These are phyloP conservation scores for Scleropages formosus DNA, from an alignment of 2,797 vertebrate species.

Conservation along the genomic window DNA sequence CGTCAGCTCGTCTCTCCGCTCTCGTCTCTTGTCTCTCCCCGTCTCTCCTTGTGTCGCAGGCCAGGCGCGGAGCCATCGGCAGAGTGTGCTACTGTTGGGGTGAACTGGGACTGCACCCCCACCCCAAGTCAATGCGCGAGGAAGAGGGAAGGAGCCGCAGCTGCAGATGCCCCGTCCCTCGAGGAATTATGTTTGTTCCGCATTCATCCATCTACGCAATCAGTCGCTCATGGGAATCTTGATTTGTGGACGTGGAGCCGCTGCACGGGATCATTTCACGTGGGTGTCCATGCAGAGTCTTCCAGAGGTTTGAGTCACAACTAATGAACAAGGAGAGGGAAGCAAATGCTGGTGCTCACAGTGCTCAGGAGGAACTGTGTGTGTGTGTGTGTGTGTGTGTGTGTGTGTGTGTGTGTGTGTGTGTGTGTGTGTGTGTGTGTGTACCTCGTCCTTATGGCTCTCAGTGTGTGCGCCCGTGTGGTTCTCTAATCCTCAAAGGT, in stretches of 20 bases:
- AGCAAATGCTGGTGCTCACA: slow-evolving; percentile 7
- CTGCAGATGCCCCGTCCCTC: neutral
- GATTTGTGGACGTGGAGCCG: neutral
- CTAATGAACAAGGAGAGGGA: too few species aligned
- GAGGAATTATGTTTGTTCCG: slow-evolving; percentile 4
- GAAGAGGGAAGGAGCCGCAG: slow-evolving; percentile 15
- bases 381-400: neutral
- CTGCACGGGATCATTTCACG: neutral
- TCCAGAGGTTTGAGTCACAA: neutral
- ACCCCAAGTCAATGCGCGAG: slow-evolving; percentile 1
- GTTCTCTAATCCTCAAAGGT: neutral
- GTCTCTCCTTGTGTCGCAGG: slow-evolving; percentile 44
- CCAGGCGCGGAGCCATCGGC: slow-evolving; percentile 72
- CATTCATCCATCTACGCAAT: slow-evolving; percentile 23
- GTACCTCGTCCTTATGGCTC: too few species aligned
- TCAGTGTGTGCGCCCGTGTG: neutral
- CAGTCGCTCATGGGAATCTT: neutral
- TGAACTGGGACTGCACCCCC: slow-evolving; percentile 33
- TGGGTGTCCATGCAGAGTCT: neutral
- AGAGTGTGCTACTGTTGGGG: slow-evolving; percentile 73
- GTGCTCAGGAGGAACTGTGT: neutral
- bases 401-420: slow-evolving; percentile 1
- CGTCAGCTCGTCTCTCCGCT: too few species aligned
- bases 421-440: slow-evolving; percentile 9
- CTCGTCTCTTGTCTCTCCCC: neutral